Evolutionary conservation across 1,140 invertebrate species (phyloP).

Genomic region (Lordiphosa stackelbergi): DNA sequence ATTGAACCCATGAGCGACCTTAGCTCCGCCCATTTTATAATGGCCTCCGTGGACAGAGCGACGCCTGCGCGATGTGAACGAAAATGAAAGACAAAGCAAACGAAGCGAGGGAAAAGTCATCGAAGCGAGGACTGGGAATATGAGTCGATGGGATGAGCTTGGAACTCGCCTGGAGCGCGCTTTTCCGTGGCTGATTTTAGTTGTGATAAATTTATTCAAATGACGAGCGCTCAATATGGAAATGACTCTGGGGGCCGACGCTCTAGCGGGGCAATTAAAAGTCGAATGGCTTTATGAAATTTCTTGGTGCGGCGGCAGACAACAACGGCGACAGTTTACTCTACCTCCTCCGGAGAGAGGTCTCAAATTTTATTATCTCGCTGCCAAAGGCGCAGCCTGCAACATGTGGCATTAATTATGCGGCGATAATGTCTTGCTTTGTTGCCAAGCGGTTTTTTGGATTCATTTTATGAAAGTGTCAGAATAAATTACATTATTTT

Average conservation of each 20-base stretch:
- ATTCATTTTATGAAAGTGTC: conserved; percentile 73
- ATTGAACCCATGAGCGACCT: conserved; percentile 37
- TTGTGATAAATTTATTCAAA: conserved; percentile 70
- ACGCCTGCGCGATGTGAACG: conserved; percentile 52
- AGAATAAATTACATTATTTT: conserved; percentile 75
- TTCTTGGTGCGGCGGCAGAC: conserved; percentile 35
- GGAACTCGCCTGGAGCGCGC: conserved; percentile 24
- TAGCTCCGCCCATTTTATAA: conserved; percentile 74
- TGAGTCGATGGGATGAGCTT: conserved; percentile 16
- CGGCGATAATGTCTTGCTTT: conserved; percentile 74
- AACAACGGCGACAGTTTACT: conserved; percentile 18
- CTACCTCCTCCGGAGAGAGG: conserved; percentile 13
- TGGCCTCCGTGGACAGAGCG: conserved; percentile 49
- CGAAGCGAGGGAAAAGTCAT: conserved; percentile 10
- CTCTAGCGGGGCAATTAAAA: conserved; percentile 64
- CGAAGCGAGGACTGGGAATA: conserved; percentile 8
- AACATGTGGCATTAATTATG: conserved; percentile 75
- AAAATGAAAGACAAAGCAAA: conserved; percentile 50
- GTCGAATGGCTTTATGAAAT: conserved; percentile 68
- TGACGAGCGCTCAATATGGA: conserved; percentile 59
- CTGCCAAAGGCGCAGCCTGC: conserved; percentile 41
- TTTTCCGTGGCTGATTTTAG: conserved; percentile 65
- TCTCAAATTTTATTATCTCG: conserved; percentile 52
- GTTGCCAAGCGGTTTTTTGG: conserved; percentile 61
- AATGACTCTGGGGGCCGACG: conserved; percentile 38